Evolutionary conservation across 1,140 invertebrate species (phyloP).

Genomic region (Venustaconcha ellipsiformis): DNA sequence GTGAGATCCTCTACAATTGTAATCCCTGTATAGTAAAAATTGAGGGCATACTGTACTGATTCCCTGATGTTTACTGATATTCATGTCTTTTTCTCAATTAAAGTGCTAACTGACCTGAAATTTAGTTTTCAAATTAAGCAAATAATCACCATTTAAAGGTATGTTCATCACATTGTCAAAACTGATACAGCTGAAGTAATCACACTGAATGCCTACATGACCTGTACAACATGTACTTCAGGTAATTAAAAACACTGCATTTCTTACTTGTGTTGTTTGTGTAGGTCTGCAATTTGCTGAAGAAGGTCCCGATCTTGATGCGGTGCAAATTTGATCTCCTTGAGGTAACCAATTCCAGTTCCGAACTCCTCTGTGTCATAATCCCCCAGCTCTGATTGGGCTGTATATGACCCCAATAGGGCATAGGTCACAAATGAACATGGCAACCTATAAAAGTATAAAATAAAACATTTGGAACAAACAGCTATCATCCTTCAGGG

Average conservation of each 20-base stretch:
- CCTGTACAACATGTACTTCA: neutral
- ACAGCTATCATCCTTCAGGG: no score
- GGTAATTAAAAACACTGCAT: neutral
- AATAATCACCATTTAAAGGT: neutral
- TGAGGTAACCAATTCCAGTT: slow-evolving; percentile 80
- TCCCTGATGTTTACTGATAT: no score
- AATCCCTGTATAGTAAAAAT: no score
- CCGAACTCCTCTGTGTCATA: slow-evolving; percentile 87
- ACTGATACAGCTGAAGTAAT: neutral
- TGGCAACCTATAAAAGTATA: slow-evolving; percentile 78
- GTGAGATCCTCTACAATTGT: no score
- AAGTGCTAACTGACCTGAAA: no score
- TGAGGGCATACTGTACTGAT: no score
- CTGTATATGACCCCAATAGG: slow-evolving; percentile 94
- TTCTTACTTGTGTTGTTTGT: slow-evolving; percentile 90
- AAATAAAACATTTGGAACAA: no score
- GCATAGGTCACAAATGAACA: slow-evolving; percentile 98
- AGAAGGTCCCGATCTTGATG: slow-evolving; percentile 90
- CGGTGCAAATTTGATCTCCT: slow-evolving; percentile 87
- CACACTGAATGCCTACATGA: neutral
- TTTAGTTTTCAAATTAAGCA: neutral
- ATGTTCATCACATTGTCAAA: neutral
- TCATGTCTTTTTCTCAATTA: no score
- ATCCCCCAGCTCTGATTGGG: slow-evolving; percentile 98
- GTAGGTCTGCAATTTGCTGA: slow-evolving; percentile 94